phyloP scores from a whole-genome alignment of 2,113 vertebrate species.

The Paradisaea rubra region DNA sequence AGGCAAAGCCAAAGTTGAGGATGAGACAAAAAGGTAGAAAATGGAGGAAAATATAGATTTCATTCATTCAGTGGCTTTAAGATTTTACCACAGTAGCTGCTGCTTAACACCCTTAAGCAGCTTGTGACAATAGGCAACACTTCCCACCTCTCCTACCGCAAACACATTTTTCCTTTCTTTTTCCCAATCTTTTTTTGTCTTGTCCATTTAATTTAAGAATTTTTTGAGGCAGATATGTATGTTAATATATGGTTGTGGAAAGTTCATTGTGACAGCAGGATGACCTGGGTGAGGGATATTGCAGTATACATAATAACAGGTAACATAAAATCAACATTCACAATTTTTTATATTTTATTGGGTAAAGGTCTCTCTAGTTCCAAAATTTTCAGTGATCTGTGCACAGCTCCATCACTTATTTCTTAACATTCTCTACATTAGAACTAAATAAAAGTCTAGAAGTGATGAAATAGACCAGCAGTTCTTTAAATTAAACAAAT shows the following conservation, averaged over 20 bases:
- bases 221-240: neutral
- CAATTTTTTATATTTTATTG: neutral
- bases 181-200: neutral
- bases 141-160: neutral
- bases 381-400: neutral
- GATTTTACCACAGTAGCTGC: neutral
- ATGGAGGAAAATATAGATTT: neutral
- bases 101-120: neutral
- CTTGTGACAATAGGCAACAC: neutral
- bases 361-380: neutral
- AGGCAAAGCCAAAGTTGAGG: neutral
- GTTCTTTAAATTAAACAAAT: neutral
- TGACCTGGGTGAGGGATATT: neutral
- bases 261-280: neutral
- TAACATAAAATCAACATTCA: neutral
- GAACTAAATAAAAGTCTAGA: neutral
- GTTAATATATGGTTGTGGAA: neutral
- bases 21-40: neutral
- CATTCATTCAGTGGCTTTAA: neutral
- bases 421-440: neutral
- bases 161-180: neutral
- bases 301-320: neutral
- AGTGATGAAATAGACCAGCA: neutral
- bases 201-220: neutral
- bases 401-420: neutral